Percentiles rank a stretch among this genome's conserved stretches.
phyloP scores from a whole-genome alignment of 2,113 vertebrate species.

The human (Homo sapiens) region GRCh38 chr11:77345501-77346000 shows the following conservation, averaged over 20 bases:
- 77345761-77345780: background rate
- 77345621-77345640: background rate
- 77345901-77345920: background rate
- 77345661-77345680: background rate
- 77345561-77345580: background rate
- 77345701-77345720: background rate
- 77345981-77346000: too few relatives aligned
- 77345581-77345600: background rate
- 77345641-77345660: background rate
- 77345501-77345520: background rate
- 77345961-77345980: background rate
- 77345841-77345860: background rate
- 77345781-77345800: background rate
- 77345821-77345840: background rate
- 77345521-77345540: background rate
- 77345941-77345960: background rate
- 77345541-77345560: slow-evolving; percentile 15
- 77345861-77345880: background rate
- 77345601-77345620: background rate
- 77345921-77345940: background rate
- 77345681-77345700: background rate
- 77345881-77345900: background rate
- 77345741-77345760: background rate
- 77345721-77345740: background rate
- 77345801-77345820: background rate